Evolutionary conservation across 2,113 vertebrate species (phyloP).

Genomic region (rat (Rattus norvegicus)): DNA sequence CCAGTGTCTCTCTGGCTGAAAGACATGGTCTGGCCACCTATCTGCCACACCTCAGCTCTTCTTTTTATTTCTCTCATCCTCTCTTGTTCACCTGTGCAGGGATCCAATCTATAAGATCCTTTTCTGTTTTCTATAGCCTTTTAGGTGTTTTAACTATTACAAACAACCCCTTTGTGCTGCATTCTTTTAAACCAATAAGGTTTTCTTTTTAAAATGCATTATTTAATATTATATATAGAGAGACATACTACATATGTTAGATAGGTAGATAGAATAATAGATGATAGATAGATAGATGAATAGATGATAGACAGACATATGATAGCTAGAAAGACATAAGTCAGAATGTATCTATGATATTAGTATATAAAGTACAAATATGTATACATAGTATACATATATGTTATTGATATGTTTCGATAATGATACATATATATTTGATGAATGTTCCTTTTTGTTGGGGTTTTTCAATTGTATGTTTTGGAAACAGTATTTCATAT

Average conservation of each 20-base stretch:
- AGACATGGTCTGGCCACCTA: background rate
- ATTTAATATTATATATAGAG: background rate
- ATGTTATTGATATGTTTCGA: background rate
- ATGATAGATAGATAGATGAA: background rate
- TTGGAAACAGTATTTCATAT: background rate
- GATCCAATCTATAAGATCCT: background rate
- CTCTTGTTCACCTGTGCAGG: background rate
- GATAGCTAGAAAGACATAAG: too few species aligned
- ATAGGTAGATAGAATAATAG: background rate
- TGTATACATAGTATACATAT: background rate
- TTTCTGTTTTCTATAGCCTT: background rate
- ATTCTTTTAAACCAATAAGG: background rate
- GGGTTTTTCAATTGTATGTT: background rate
- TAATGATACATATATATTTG: background rate
- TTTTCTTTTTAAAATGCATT: conserved; percentile 6
- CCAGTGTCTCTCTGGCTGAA: background rate
- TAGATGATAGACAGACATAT: too few species aligned
- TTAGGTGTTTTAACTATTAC: background rate
- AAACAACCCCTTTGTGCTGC: background rate
- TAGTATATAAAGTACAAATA: too few species aligned
- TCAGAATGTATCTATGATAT: too few species aligned
- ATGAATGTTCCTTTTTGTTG: background rate
- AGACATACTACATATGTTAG: background rate
- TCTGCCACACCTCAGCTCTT: background rate
- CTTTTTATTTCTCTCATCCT: background rate